These are phyloP conservation scores for Tenualosa thibaudeaui DNA, from an alignment of 2,797 vertebrate species.

Conservation along the genomic window DNA sequence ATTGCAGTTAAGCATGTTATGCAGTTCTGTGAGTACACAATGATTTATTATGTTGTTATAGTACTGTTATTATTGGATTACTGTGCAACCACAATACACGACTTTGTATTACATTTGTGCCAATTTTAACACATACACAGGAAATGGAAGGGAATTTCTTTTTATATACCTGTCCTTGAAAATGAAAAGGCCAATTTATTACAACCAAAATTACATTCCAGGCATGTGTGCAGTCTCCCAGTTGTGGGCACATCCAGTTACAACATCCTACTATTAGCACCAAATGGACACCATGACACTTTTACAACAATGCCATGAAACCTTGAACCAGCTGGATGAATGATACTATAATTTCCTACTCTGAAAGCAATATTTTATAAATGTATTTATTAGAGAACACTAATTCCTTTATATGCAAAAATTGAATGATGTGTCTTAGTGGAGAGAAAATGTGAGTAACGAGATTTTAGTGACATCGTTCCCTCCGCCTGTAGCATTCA, in stretches of 20 bases:
- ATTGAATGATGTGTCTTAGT: neutral
- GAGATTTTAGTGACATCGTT: neutral
- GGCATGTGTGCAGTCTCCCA: no score
- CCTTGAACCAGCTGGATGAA: neutral
- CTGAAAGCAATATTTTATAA: neutral
- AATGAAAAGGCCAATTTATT: conserved; percentile 19
- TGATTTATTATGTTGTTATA: neutral
- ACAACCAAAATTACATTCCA: neutral
- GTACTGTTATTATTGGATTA: no score
- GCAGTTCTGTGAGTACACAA: neutral
- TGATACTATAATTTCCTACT: neutral
- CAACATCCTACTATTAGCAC: neutral
- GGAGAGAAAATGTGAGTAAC: neutral
- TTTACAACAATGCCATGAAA: neutral
- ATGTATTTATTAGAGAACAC: neutral
- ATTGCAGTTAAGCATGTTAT: neutral
- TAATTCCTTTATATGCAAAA: neutral
- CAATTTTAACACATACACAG: neutral
- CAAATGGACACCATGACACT: neutral
- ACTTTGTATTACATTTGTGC: neutral
- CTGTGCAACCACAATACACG: neutral
- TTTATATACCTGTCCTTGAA: neutral
- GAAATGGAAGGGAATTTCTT: neutral
- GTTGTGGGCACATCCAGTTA: neutral
- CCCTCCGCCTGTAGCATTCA: neutral